Base-by-base conservation (phyloP, 1,140 invertebrate genomes). In the Drosophila tsacasi region DNA sequence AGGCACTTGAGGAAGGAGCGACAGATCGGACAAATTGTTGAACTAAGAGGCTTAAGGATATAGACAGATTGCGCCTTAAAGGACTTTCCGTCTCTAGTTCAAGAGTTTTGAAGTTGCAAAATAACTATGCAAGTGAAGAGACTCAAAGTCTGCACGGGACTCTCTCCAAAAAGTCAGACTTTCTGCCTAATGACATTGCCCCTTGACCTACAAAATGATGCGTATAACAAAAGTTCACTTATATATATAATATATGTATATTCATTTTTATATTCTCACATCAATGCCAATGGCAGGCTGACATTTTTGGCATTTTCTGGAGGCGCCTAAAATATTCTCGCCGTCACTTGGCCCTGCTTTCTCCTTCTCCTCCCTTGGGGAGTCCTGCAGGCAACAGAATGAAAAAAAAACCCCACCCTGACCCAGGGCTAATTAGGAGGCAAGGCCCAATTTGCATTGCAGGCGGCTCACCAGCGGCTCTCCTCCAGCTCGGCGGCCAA, bases 381-480 rank as follows among this genome's bases (percentile, higher is more conserved):
- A 19, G 40, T 42, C 55, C 27, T 60, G 30, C 44, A 47, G 39
- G 27, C 27, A 23, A 27, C 42, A 42, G n/a, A n/a, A n/a, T n/a
- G n/a, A n/a, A 42, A n/a, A 42, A 61, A 39, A 21, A 40, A 47
- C 13, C 27, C 42, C 39, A 63, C 60, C 30, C 30, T 62, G 55
- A 39, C 50, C 52, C 52, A 64, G 46, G 42, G 81, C 76, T 83
- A 83, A 83, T 83, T 83, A 83, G 65, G 64, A 30, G 54, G 69
- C 64, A 66, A 66, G n/a, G 27, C 55, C 78, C 69, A 71, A 76
- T 83, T 83, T 83, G 76, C 76, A 83, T 79, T 80, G 76, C 76
- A 46, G 50, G 59, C 40, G 40, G 40, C 17, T n/a, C 39, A 4
- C 49, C 40, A 59, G 49, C 40, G 54, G 49, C 47, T 64, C 62